These are phyloP conservation scores for Acleris literana DNA, from an alignment of 2,888 invertebrate species.

Conservation along the genomic window DNA sequence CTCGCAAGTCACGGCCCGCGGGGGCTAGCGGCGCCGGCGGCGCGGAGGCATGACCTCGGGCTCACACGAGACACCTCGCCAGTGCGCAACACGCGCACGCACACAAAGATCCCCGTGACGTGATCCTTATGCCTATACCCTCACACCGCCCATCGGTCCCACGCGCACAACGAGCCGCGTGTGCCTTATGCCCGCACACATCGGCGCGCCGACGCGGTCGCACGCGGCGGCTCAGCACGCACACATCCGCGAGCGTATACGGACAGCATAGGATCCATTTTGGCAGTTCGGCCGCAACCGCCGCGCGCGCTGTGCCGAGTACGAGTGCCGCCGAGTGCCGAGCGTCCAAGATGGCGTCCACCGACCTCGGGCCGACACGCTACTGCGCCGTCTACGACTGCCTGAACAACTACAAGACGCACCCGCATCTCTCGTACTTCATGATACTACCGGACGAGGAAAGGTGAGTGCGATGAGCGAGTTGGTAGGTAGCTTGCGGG, in stretches of 20 bases:
- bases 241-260: slow-evolving; percentile 10
- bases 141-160: background rate
- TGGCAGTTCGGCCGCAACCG: slow-evolving; percentile 4
- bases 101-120: background rate
- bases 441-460: slow-evolving; percentile 7
- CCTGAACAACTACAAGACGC: slow-evolving; percentile 18
- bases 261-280: slow-evolving; percentile 3
- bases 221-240: background rate
- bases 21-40: too few species aligned
- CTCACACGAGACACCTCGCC: background rate
- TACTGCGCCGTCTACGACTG: slow-evolving; percentile 33
- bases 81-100: background rate
- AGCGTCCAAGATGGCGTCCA: slow-evolving; percentile 13
- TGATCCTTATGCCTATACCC: background rate
- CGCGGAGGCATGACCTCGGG: background rate
- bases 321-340: background rate
- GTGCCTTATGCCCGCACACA: background rate
- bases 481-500: too few species aligned
- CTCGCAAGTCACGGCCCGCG: too few species aligned
- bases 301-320: slow-evolving; percentile 15
- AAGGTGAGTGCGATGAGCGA: slow-evolving; percentile 2
- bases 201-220: background rate
- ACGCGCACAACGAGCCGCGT: background rate
- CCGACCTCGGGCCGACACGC: background rate
- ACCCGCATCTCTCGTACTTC: slow-evolving; percentile 21